Conservation (phyloP, 1,140 invertebrate species). For the Caenorhabditis latens region DNA sequence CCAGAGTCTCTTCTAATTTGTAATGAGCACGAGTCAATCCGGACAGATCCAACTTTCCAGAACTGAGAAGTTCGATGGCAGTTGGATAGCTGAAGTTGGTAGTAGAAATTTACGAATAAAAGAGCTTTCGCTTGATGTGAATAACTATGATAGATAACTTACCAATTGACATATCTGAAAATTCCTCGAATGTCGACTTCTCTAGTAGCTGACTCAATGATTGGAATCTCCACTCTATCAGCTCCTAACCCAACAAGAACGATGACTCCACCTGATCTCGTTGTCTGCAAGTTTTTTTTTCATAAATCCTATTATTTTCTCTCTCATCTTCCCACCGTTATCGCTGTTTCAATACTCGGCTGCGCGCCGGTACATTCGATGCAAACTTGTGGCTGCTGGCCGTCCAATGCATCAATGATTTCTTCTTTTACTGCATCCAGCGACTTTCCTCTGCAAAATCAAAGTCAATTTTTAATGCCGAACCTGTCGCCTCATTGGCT, state of each 20-base stretch:
- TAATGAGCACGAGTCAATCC: conserved; percentile 91
- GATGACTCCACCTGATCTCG: conserved; percentile 60
- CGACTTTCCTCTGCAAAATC: conserved; percentile 75
- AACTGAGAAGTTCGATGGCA: conserved; percentile 87
- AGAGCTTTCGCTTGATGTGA: background rate
- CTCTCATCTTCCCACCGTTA: conserved; percentile 82
- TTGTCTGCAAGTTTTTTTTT: conserved; percentile 41
- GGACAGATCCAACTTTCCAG: conserved; percentile 88
- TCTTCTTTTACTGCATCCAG: conserved; percentile 81
- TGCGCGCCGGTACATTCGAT: conserved; percentile 91
- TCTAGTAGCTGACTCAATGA: conserved; percentile 57
- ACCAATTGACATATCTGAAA: conserved; percentile 67
- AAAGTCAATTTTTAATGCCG: background rate
- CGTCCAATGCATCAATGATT: conserved; percentile 82
- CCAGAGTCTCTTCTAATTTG: conserved; percentile 85
- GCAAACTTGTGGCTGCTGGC: conserved; percentile 84
- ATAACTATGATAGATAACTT: background rate
- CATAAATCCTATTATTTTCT: background rate
- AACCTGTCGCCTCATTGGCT: conserved; percentile 6
- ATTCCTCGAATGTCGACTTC: conserved; percentile 63
- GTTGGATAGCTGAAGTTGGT: conserved; percentile 84
- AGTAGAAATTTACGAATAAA: background rate
- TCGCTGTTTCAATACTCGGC: conserved; percentile 84
- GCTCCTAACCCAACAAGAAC: conserved; percentile 61
- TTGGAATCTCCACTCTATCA: conserved; percentile 57